Evolutionary conservation across 2,888 invertebrate species (phyloP), one percentile per base, ranked within the genome.

Genomic region (Biston betularia): DNA sequence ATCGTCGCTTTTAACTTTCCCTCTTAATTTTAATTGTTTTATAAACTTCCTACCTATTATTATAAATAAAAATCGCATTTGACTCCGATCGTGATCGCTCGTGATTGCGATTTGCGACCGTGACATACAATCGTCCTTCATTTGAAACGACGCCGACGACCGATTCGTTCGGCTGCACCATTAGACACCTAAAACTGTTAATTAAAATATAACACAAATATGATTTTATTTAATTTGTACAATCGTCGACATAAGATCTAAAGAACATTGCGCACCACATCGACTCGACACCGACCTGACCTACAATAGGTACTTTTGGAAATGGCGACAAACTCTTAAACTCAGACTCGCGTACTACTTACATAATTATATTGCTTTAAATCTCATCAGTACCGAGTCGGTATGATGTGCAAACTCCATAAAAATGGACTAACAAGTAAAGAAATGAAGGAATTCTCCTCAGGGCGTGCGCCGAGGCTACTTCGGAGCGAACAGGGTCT

Each of bases 161-260:
- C 24, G 24, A 9, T 46, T 24, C 63, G 11, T 46, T n/a, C 40
- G 42, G 55, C 45, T 12, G 63, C 67, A 56, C 62, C 67, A 42
- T 6, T 44, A 49, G 68, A 80, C 75, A 78, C 71, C 60, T 73
- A 75, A 69, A 76, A 74, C 64, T 69, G 66, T 71, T 57, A 48
- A 70, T 60, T 65, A 66, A 44, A 67, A 55, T 53, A 75, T 79
- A 78, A 81, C 80, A 82, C 75, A 82, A 78, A 73, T 71, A 72
- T 76, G 75, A 74, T 65, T 76, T 68, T 77, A 71, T 69, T 79
- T 77, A 81, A 79, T 75, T 84, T 82, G 84, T 83, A 85, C 84
- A 84, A 80, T 75, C 71, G 73, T 75, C 73, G 74, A 74, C 66
- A 65, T 76, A 75, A 77, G 72, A 75, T 79, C 74, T 70, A 74